These are phyloP conservation scores for Eidolon dupreanum DNA, from an alignment of 2,797 vertebrate species.

Conservation along the genomic window DNA sequence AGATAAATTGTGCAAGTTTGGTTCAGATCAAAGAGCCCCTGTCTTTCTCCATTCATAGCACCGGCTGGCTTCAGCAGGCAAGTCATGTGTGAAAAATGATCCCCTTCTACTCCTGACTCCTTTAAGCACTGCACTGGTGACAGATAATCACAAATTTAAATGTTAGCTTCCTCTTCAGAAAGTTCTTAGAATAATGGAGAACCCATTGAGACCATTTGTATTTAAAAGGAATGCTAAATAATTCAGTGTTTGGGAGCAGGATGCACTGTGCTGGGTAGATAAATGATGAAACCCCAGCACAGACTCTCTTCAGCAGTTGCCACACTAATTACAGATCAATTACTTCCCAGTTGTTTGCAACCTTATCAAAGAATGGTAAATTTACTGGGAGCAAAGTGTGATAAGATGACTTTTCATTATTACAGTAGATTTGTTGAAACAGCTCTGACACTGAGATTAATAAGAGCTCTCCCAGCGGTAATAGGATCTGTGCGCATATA, in stretches of 20 bases:
- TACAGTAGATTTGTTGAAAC: slow-evolving; percentile 87
- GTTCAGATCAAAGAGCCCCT: slow-evolving; percentile 81
- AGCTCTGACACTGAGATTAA: slow-evolving; percentile 84
- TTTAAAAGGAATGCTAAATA: slow-evolving; percentile 85
- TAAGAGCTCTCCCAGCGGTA: slow-evolving; percentile 83
- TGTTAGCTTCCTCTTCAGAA: slow-evolving; percentile 82
- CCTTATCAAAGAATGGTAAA: slow-evolving; percentile 88
- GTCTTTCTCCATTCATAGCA: slow-evolving; percentile 62
- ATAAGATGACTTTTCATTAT: slow-evolving; percentile 88
- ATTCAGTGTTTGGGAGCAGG: slow-evolving; percentile 82
- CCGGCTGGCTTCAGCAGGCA: slow-evolving; percentile 72
- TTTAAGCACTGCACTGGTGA: slow-evolving; percentile 77
- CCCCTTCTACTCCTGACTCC: slow-evolving; percentile 36
- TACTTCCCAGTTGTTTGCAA: slow-evolving; percentile 86
- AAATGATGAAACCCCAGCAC: slow-evolving; percentile 82
- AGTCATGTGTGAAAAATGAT: slow-evolving; percentile 85
- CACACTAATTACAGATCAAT: slow-evolving; percentile 90
- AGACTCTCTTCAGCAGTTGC: slow-evolving; percentile 82
- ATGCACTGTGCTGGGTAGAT: slow-evolving; percentile 80
- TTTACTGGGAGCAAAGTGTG: slow-evolving; percentile 86
- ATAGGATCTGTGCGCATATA: slow-evolving; percentile 75
- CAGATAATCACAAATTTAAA: slow-evolving; percentile 87
- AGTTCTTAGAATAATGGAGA: slow-evolving; percentile 84
- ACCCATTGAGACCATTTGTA: slow-evolving; percentile 84
- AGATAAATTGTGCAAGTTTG: slow-evolving; percentile 83